phyloP scores from a whole-genome alignment of 2,113 vertebrate genomes.

The Cyrtonyx montezumae region DNA sequence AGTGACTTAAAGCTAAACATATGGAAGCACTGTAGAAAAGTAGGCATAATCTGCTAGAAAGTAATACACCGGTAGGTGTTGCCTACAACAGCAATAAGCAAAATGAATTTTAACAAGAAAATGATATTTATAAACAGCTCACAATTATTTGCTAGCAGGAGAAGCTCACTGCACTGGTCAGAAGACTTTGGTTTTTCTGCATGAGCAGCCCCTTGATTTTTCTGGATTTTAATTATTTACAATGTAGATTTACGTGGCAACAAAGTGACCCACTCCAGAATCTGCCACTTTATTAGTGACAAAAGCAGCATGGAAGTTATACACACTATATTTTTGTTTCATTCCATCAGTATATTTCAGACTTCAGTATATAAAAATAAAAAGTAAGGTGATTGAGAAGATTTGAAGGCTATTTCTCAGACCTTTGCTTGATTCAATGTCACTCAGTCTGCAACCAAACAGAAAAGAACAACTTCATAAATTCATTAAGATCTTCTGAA shows the following conservation, averaged over 20 bases:
- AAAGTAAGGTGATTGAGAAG: conserved; percentile 1
- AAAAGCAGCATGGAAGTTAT: conserved; percentile 18
- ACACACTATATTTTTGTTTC: not conserved
- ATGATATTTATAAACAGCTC: not conserved
- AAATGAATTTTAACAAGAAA: conserved; percentile 1
- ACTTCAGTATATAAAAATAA: not conserved
- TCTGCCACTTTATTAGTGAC: conserved; percentile 29
- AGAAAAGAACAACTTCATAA: not conserved
- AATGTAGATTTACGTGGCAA: not conserved
- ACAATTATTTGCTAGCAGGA: conserved; percentile 27
- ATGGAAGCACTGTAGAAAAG: not conserved
- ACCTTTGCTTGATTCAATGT: not conserved
- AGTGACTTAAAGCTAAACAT: not conserved
- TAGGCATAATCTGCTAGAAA: not conserved
- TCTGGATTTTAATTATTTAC: conserved; percentile 41
- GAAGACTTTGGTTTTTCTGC: conserved; percentile 28
- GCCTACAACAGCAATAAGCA: not conserved
- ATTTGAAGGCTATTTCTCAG: not conserved
- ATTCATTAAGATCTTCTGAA: not conserved
- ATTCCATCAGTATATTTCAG: conserved; percentile 13
- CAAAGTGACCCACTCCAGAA: not conserved
- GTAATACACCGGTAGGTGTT: not conserved
- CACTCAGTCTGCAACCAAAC: not conserved
- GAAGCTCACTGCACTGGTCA: not conserved
- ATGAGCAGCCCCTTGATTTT: conserved; percentile 10